Conservation (phyloP, 2,797 vertebrate species). For the Rhinophrynus dorsalis region DNA sequence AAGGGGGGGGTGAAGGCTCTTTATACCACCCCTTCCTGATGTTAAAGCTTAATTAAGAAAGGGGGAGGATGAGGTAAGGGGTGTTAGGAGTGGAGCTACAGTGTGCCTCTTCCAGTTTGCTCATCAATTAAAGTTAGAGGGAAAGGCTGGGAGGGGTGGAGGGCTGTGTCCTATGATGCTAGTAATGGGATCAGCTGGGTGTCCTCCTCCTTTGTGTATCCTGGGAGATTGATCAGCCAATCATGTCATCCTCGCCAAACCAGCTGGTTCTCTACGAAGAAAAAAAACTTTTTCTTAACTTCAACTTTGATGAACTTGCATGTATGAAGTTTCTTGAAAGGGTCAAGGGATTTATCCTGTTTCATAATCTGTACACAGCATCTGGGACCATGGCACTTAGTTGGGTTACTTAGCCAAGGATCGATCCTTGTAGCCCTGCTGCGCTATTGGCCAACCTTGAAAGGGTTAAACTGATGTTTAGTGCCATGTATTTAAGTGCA, state of each 20-base stretch:
- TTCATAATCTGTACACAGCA: too few relatives aligned
- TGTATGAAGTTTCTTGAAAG: not conserved
- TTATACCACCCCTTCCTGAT: constrained; percentile 36
- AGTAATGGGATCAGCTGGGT: constrained; percentile 75
- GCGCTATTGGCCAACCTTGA: too few relatives aligned
- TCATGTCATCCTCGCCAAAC: constrained; percentile 24
- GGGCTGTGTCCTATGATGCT: constrained; percentile 52
- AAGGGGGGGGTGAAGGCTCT: not conserved
- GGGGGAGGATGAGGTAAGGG: not conserved
- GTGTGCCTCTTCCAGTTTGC: constrained; percentile 67
- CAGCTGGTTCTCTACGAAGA: not conserved
- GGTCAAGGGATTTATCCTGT: not conserved
- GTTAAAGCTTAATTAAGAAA: constrained; percentile 29
- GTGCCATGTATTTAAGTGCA: too few relatives aligned
- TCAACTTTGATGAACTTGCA: constrained; percentile 15
- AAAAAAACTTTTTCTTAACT: constrained; percentile 3
- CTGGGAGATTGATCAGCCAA: constrained; percentile 54
- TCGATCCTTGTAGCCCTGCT: too few relatives aligned
- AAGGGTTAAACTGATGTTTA: too few relatives aligned
- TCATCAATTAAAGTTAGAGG: constrained; percentile 72
- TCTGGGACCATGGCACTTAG: too few relatives aligned
- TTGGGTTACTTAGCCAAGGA: too few relatives aligned
- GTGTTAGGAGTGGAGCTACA: constrained; percentile 25
- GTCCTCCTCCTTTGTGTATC: constrained; percentile 56
- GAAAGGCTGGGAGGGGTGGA: constrained; percentile 11